Percentiles rank a stretch among this genome's conserved stretches.
phyloP scores from a whole-genome alignment of 2,113 vertebrate genomes.

The Pseudopipra pipra region DNA sequence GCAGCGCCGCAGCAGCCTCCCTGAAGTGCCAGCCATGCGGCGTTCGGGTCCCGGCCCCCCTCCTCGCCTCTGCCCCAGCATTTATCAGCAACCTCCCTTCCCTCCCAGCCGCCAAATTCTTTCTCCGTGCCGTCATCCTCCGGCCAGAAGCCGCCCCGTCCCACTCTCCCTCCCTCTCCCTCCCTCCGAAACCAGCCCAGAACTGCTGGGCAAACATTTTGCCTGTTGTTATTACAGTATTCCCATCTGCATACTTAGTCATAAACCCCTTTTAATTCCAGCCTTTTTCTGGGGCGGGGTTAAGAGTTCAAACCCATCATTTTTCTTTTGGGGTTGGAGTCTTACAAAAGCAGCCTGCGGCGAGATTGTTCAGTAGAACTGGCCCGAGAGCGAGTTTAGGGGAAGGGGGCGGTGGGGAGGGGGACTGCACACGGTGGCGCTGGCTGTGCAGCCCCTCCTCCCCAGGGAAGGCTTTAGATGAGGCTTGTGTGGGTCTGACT shows the following conservation, averaged over 20 bases:
- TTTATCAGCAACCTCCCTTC: constrained; percentile 24
- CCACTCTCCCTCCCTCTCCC: not conserved
- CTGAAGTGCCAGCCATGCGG: not conserved
- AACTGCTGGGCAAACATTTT: constrained; percentile 54
- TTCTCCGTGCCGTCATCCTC: constrained; percentile 18
- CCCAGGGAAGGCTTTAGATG: not conserved
- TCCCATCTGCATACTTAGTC: constrained; percentile 64
- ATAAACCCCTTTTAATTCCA: constrained; percentile 63
- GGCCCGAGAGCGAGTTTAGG: not conserved
- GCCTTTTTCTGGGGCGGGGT: constrained; percentile 65
- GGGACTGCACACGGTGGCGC: not conserved
- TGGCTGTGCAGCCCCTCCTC: not conserved
- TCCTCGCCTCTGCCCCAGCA: not conserved
- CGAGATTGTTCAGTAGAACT: constrained; percentile 31
- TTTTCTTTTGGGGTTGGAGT: constrained; percentile 65
- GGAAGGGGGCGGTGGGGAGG: not conserved
- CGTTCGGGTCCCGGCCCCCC: not conserved
- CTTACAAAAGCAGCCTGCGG: constrained; percentile 54
- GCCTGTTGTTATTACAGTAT: constrained; percentile 61
- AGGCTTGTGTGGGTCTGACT: not conserved
- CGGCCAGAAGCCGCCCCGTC: constrained; percentile 33
- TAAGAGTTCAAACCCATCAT: constrained; percentile 75
- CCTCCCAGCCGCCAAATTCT: constrained; percentile 36
- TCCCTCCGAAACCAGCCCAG: constrained; percentile 33
- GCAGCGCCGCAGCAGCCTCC: not conserved